Base-by-base conservation (phyloP, 2,888 invertebrate species). In the Catocala fraxini region DNA sequence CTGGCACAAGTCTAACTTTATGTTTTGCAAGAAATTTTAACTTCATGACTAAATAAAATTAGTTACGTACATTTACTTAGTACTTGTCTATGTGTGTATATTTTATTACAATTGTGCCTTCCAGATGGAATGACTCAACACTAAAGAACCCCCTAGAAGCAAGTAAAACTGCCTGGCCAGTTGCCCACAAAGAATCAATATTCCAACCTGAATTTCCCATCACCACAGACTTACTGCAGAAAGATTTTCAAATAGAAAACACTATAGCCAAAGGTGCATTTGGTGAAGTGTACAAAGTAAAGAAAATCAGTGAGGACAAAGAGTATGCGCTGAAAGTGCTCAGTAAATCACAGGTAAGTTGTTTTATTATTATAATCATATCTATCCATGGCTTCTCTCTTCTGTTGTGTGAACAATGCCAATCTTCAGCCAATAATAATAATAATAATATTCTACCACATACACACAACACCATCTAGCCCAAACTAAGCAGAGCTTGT, bases 191-290 rank as follows among this genome's bases (percentile, higher is more conserved):
- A 74, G 98, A 98, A 89, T 96, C 97, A 25, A 95, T 97, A 75
- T 99, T 99, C 90, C 94, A 98, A 68, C 98, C 99, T 61, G 98
- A 98, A 89, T 99, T 98, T 87, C 97, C 97, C 81, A 95, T 97
- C 56, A 96, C 95, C 71, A 95, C 95, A 51, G 94, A 95, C 48
- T 88, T 95, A 60, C 75, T 89, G 48, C 95, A 96, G 77, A 94
- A 93, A 70, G 95, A 95, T 73, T 97, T 95, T 84, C 88, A 95
- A 90, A 95, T 97, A 70, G 84, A 97, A 55, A 95, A 96, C 72
- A 95, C 96, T 65, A 96, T 99, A 83, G 97, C 98, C n/a, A 96
- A 96, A 82, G 99, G 99, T 67, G 97, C 98, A 15, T 99, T 98
- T 90, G 98, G 99, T 25, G 96, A 97, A 89, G 99, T 99, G 5